Base-by-base conservation (phyloP, 2,888 invertebrate species). In the Clostera curtula region DNA sequence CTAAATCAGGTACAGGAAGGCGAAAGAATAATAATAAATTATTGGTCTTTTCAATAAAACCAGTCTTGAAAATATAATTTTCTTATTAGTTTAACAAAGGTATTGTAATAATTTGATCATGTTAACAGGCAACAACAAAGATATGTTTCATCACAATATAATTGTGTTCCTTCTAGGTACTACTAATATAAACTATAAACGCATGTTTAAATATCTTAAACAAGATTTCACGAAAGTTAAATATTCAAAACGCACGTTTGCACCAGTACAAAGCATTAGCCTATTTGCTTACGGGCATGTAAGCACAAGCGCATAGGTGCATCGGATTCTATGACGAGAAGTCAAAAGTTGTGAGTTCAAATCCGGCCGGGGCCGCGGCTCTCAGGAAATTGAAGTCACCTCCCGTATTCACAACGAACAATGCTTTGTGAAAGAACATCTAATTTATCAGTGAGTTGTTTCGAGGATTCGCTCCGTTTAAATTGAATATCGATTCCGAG, bases 351-450 rank as follows among this genome's bases (percentile, higher is more conserved):
- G 52, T 49, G 49, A 64, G 57, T 59, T 63, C 62, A 64, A 63
- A 47, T 55, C 55, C 55, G 50, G 51, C 55, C 54, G 69, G 70
- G 73, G 63, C 44, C 56, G 58, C 56, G 64, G 57, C 55, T 56
- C 42, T 52, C 76, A 80, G 82, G 82, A 83, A 83, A 83, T 83
- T 82, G 82, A 80, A 83, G 77, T 76, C 79, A 79, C 71, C 72
- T 73, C 66, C 50, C 51, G 51, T 27, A 59, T 64, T 61, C 66
- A 59, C 46, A 56, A 60, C 57, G 62, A 76, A 76, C 77, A 75
- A 71, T 72, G 80, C 80, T 76, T 74, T 75, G 73, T 68, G 76
- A 77, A 80, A 77, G 77, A 79, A 79, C 71, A 69, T 79, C 70
- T 76, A 74, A 79, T 79, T 79, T 74, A 79, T 79, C 77, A 75